Base-by-base conservation (phyloP, 1,140 invertebrate species). In the Drosophila azteca region DNA sequence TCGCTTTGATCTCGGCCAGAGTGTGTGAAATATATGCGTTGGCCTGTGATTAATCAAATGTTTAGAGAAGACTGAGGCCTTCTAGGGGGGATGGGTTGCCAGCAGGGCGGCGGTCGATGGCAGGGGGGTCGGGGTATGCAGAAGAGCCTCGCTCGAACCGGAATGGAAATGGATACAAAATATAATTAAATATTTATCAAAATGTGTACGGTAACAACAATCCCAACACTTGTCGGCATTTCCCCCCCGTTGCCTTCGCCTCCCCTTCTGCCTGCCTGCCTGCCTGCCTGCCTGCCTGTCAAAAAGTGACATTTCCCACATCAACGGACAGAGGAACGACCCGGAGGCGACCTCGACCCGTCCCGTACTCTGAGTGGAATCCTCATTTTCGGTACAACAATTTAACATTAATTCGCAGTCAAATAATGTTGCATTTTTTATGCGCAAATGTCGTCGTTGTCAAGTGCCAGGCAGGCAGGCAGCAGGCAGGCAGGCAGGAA, bases 151-250 rank as follows among this genome's bases (percentile, higher is more conserved):
- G 35, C 35, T 39, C 35, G 35, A 13, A 39, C 35, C 11, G 35
- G 13, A 39, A 39, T 39, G 35, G 35, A 39, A 11, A 85, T 81
- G 78, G 82, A 81, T 66, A 85, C 78, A 73, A 76, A 85, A 85
- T 87, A 85, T 88, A 85, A 85, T 85, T 85, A 85, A 85, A 85
- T 85, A 85, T 85, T 85, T 85, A 85, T 85, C 73, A 85, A 87
- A 85, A 57, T 75, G 53, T 85, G 83, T 85, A 78, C 70, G 83
- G 79, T 59, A 83, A 75, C 79, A 78, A 68, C 79, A 83, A 79
- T 75, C 70, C 78, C 71, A 82, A 85, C 82, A 85, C 82, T 85
- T 85, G 82, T 85, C 74, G 82, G 83, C 60, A 61, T 70, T 55
- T 60, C 29, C 51, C 29, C 8, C 24, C 24, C 51, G n/a, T n/a